Evolutionary conservation across 2,113 vertebrate species (phyloP).

Genomic region (Ptychochromis oligacanthus): DNA sequence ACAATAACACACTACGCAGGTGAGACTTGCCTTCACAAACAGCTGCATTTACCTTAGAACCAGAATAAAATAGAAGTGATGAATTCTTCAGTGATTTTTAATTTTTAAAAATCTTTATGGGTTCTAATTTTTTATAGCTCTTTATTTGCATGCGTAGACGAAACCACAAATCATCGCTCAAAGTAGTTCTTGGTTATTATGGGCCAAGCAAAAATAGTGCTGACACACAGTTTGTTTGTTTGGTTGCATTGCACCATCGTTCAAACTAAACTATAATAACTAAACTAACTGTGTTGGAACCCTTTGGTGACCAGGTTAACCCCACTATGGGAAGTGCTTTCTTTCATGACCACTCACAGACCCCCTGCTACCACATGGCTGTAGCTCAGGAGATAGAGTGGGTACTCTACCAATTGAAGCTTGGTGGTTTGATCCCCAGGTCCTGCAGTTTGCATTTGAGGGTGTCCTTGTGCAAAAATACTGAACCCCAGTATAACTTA

Average conservation of each 20-base stretch:
- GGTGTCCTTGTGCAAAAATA: too few species aligned
- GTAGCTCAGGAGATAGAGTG: too few species aligned
- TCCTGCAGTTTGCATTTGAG: too few species aligned
- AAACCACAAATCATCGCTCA: not conserved
- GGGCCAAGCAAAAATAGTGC: fast-evolving
- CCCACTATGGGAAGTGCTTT: not conserved
- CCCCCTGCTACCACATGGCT: not conserved
- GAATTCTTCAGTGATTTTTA: too few species aligned
- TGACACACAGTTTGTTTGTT: fast-evolving
- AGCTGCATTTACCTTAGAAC: not conserved
- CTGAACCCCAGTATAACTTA: too few species aligned
- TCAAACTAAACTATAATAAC: not conserved
- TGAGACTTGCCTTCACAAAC: constrained; percentile 67
- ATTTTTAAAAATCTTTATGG: too few species aligned
- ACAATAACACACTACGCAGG: constrained; percentile 93
- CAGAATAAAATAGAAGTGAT: too few species aligned
- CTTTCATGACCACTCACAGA: not conserved
- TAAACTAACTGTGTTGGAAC: not conserved
- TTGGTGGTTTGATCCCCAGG: too few species aligned
- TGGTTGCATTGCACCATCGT: fast-evolving
- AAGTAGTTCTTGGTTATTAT: not conserved
- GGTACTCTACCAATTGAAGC: too few species aligned
- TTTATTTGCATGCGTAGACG: not conserved
- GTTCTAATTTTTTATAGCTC: fast-evolving
- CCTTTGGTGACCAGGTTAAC: too few species aligned